Evolutionary conservation across 2,888 invertebrate species (phyloP), one percentile per base, ranked within the genome.

Genomic region (Heliconius ismenius): DNA sequence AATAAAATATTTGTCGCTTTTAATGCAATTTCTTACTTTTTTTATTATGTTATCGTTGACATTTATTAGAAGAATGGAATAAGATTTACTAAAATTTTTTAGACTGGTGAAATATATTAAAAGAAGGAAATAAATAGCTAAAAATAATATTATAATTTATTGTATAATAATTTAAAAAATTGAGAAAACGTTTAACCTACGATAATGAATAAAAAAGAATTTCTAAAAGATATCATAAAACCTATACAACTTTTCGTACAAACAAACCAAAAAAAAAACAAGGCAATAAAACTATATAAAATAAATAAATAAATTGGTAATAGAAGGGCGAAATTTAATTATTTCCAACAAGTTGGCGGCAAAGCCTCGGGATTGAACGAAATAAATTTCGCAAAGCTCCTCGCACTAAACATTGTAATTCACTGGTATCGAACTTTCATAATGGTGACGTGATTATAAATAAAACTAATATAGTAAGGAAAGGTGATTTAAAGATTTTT

Each of bases 331-430:
- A 81, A 80, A 81, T 83, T 83, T 81, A 83, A 83, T 83, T 83
- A 83, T 80, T 80, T 78, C 78, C 78, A 80, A 82, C 81, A 80
- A 81, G 80, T 81, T 79, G 74, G 75, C 78, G 76, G 74, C 79
- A 81, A 81, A 81, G 79, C 80, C 79, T 72, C 73, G 65, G 80
- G 77, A 82, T 81, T 81, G 80, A 79, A 73, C 63, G 76, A 81
- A 81, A 82, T 82, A 82, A 81, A 82, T 83, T 81, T 80, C 76
- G 73, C 78, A 77, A 81, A 79, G 78, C 78, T 62, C 64, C 73
- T 43, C 68, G 70, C 76, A 77, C 79, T 81, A 81, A 81, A 81
- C 81, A 81, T 79, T 76, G 80, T 79, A 81, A 82, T 82, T 82
- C 79, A 79, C 79, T 75, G 78, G 64, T 79, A 79, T 75, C 74